phyloP scores from a whole-genome alignment of 2,797 vertebrate species.

The Myotis vivesi region DNA sequence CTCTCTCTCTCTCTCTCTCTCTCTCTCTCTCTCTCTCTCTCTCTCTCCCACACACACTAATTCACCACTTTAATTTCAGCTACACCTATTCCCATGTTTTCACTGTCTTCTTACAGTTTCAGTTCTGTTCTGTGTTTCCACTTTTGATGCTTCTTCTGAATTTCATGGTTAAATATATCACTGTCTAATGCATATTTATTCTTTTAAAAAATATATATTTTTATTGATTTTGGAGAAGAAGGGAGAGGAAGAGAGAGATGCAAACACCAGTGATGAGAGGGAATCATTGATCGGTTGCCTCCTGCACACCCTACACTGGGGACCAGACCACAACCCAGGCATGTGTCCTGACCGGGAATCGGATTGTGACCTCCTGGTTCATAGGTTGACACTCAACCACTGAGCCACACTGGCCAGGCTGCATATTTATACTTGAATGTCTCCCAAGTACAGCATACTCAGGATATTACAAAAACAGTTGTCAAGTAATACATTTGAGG shows the following conservation, averaged over 20 bases:
- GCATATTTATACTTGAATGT: not conserved
- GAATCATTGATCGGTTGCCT: no score
- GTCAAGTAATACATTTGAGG: not conserved
- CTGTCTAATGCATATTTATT: not conserved
- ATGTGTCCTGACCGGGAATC: no score
- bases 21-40: not conserved
- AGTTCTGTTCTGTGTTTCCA: not conserved
- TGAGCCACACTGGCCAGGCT: not conserved
- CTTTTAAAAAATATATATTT: no score
- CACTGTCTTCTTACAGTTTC: not conserved
- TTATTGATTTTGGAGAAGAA: no score
- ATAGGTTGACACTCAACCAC: no score
- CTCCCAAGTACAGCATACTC: not conserved
- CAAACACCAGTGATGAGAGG: no score
- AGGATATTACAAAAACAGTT: not conserved
- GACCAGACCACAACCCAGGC: no score
- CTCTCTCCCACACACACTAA: no score
- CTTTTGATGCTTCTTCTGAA: not conserved
- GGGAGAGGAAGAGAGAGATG: not conserved
- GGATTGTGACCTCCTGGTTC: no score
- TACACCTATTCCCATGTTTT: not conserved
- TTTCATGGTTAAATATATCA: not conserved
- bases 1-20: fast-evolving
- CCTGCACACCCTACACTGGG: no score
- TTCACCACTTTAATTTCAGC: not conserved